Evolutionary conservation across 2,113 vertebrate species (phyloP), one percentile per base, ranked within the genome.

Genomic region (Trochalopteron elliotii): DNA sequence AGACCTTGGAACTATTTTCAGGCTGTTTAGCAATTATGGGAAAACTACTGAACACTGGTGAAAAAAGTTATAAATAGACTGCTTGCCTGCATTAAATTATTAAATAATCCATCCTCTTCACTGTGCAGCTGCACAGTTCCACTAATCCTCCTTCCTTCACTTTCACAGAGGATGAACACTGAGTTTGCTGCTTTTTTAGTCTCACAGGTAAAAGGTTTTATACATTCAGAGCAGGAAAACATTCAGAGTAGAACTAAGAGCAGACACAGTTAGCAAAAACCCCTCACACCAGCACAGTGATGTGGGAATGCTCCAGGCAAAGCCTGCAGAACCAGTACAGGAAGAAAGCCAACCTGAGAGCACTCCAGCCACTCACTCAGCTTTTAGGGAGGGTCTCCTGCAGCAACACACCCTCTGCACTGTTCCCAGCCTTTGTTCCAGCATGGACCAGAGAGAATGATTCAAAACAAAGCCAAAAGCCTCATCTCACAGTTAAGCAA

Each of bases 1-100:
- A 95, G 86, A 93, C 44, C 81, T 87, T 90, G 40, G 39, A 55
- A 87, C 28, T 92, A 76, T 90, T 97, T 94, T 82, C 84, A 79
- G 71, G 10, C 60, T 95, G 65, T 91, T 93, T 85, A 71, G 77
- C 76, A 89, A 69, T 77, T 93, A 95, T 53, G 52, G 47, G 40
- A 70, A 84, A 97, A 88, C 49, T 70, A 94, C 61, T 57, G 83
- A 96, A 91, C 6, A 10, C 61, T 44, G 71, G 55, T 70, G 49
- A 44, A 63, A 79, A 84, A 84, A 83, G 57, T 79, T 91, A 89
- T 89, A 93, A 93, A 94, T 90, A 95, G 55, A 47, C 49, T 64
- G 22, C 71, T 81, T 83, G 67, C 50, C 60, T 81, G n/a, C 70
- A 87, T 52, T 87, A 64, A 79, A 83, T 78, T 81, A 91, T 89